Conservation (phyloP, 2,113 vertebrate genomes). For the Mugil cephalus region DNA sequence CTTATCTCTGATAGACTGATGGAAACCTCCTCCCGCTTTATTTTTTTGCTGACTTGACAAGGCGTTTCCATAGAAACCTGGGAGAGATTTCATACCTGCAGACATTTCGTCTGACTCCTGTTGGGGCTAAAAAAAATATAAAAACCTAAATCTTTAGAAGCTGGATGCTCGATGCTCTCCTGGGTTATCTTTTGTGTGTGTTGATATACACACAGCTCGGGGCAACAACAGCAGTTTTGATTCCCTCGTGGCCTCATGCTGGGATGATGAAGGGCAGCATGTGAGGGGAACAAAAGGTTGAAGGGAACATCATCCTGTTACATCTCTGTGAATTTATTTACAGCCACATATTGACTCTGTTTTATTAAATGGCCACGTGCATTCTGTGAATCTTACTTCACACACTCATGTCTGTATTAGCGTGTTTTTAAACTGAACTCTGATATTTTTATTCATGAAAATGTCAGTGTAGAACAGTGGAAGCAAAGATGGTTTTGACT, state of each 20-base stretch:
- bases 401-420: too few species aligned
- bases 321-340: conserved; percentile 14
- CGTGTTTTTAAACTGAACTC: too few species aligned
- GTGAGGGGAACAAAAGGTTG: conserved; percentile 52
- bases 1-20: conserved; percentile 60
- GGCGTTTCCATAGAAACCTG: conserved; percentile 57
- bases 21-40: conserved; percentile 25
- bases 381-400: too few species aligned
- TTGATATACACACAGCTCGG: conserved; percentile 27
- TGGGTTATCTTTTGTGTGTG: conserved; percentile 6
- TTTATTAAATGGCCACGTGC: too few species aligned
- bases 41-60: conserved; percentile 59
- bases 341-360: neutral
- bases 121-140: conserved; percentile 8
- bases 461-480: too few species aligned
- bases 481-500: too few species aligned
- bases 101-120: conserved; percentile 25
- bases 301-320: conserved; percentile 9
- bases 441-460: too few species aligned
- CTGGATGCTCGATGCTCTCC: conserved; percentile 2
- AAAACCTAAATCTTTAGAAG: conserved; percentile 21
- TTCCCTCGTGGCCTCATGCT: conserved; percentile 20
- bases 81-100: conserved; percentile 19
- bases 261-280: conserved; percentile 21
- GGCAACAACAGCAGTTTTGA: conserved; percentile 26